These are phyloP conservation scores for Gallirallus australis DNA, from an alignment of 2,797 vertebrate species.

Conservation along the genomic window DNA sequence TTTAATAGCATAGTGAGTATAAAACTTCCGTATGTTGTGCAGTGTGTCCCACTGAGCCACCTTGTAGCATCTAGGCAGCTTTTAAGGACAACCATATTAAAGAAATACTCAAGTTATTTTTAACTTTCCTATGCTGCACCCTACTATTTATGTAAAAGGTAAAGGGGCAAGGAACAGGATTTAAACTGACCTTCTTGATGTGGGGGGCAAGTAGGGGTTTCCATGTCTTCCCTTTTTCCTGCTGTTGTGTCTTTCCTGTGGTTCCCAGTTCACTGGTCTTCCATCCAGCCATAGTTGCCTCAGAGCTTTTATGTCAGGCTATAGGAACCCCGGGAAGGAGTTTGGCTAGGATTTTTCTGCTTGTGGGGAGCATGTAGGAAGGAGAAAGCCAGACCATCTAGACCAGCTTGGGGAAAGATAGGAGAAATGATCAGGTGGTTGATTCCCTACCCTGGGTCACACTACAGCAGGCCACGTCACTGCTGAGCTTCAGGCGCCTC, in stretches of 20 bases:
- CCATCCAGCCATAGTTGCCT: neutral
- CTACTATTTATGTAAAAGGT: neutral
- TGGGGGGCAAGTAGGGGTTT: neutral
- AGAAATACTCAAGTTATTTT: neutral
- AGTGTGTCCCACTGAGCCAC: neutral
- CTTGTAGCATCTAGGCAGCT: neutral
- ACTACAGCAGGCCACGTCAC: neutral
- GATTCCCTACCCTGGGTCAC: neutral
- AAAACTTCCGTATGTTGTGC: neutral
- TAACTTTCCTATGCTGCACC: neutral
- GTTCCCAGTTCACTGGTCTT: neutral
- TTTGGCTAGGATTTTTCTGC: neutral
- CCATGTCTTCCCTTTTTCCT: neutral
- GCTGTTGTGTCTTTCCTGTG: neutral
- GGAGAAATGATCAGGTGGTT: fast-evolving
- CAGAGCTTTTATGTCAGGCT: neutral
- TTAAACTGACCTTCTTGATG: neutral
- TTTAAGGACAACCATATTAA: neutral
- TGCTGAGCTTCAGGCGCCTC: neutral
- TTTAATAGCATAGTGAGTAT: neutral
- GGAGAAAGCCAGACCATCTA: neutral
- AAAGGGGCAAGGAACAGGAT: neutral
- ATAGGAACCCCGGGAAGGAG: neutral
- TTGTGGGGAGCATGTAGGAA: neutral
- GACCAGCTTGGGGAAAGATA: neutral